Evolutionary conservation across 2,888 invertebrate genomes (phyloP).

Genomic region (Sussaba pulchella): DNA sequence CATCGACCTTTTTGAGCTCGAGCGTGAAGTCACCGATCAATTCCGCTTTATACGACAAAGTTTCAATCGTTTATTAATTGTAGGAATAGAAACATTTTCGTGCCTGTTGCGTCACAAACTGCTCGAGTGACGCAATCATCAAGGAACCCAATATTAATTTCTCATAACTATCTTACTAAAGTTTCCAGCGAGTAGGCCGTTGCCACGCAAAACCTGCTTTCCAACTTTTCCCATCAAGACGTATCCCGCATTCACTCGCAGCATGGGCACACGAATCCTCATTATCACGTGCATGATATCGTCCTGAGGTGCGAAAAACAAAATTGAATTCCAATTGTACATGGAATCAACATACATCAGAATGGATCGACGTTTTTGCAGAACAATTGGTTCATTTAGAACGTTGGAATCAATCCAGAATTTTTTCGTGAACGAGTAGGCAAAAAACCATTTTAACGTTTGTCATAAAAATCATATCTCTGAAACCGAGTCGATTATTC

Average conservation of each 20-base stretch:
- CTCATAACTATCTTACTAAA: constrained; percentile 78
- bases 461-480: too few species aligned
- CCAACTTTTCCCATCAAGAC: constrained; percentile 80
- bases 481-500: background rate
- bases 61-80: constrained; percentile 29
- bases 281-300: constrained; percentile 82
- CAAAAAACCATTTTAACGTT: too few species aligned
- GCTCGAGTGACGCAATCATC: background rate
- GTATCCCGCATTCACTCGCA: constrained; percentile 78
- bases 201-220: constrained; percentile 78
- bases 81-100: constrained; percentile 21
- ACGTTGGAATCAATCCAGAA: too few species aligned
- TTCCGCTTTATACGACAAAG: constrained; percentile 73
- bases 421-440: too few species aligned
- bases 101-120: background rate
- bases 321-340: too few species aligned
- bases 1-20: constrained; percentile 79
- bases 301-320: constrained; percentile 77
- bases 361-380: too few species aligned
- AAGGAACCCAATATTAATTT: constrained; percentile 1
- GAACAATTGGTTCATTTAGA: too few species aligned
- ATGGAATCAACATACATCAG: too few species aligned
- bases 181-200: constrained; percentile 78
- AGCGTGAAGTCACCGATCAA: constrained; percentile 81
- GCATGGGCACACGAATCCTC: constrained; percentile 78